Base-by-base conservation (phyloP, 2,797 vertebrate genomes). In the Pseudotriccus pelzelni region DNA sequence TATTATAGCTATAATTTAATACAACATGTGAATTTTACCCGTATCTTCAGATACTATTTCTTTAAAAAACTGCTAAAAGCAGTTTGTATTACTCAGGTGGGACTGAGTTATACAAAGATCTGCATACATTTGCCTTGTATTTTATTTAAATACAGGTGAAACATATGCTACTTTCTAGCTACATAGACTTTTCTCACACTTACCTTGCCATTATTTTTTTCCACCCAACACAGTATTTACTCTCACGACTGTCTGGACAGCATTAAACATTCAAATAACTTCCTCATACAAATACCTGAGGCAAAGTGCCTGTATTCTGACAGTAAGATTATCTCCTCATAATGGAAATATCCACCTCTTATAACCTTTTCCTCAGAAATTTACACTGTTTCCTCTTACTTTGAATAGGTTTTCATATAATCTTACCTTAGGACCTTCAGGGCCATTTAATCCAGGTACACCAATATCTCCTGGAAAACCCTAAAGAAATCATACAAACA, bases 401-500 rank as follows among this genome's bases (percentile, higher is more conserved):
- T 62, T 47, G 12, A 60, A 23, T 12, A 89, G 39, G 3, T 56
- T 81, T 92, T 36, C 43, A 89, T n/a, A 47, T 9, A 44, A 50
- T 72, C 96, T 93, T 99, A 99, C 99, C 99, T 99, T 99, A 93
- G 97, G 98, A 97, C 99, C 99, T 95, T 98, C 98, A 73, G 98
- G 99, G 91, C 99, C 99, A 36, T 99, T 99, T 43, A 98, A 98
- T 79, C 99, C 99, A 92, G 99, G 99, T 82, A 98, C 87, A 59
- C 99, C 99, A 91, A 99, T 99, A 97, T 99, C 99, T 93, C 99
- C 99, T 53, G 99, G 99, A 98, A 99, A 99, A 52, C 99, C 99
- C 99, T 99, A 95, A 86, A 66, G 96, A 97, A 97, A 93, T 81
- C 25, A 95, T 6, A 96, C 27, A 92, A 89, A 92, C 69, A 92